Base-by-base conservation (phyloP, 37 sponge, comb jelly and placozoan genomes). In the Ephydatia muelleri region DNA sequence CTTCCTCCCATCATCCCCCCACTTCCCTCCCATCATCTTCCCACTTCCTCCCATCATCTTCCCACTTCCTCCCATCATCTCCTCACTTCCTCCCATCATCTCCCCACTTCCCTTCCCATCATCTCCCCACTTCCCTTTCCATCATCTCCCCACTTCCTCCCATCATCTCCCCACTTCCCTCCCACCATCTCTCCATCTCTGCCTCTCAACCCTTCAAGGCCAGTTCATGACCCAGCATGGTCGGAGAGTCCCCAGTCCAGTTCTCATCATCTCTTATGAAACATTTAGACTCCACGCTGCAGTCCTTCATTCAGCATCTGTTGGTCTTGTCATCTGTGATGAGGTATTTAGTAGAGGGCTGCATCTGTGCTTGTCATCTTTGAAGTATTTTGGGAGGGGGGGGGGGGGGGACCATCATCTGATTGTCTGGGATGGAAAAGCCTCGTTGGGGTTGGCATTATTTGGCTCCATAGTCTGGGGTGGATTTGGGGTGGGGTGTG, bases 221-320 rank as follows among this genome's bases (percentile, higher is more conserved):
- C 31, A 67, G 30, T 97, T 92, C 72, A 89, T 97, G 85, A 12
- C 49, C 21, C 95, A 97, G 68, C 77, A 92, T 38, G 90, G 95
- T 22, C 77, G 94, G 9, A 80, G 92, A 4, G 40, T 76, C 1
- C 80, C 90, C 43, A 78, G 79, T 2, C 96, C 96, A 38, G 83
- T 98, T 48, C 89, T 98, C 37, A 90, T 98, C 73, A 90, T 98
- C 36, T 96, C 96, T 26, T 98, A 98, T 67, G 98, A 98, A 86
- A 94, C 94, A 19, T 94, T 98, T 77, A 80, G 98, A 40, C 89
- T 98, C 0, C 98, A 98, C 67, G 85, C 96, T 25, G 22, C 39
- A 0, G 94, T 90, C 31, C 87, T 98, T 73, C 94, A 92, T 88
- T 88, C 83, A 37, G 93, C 96, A 27, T 73, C 79, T 38, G 90